Conservation (phyloP, 1,140 invertebrate species). For the Propsilocerus akamusi region DNA sequence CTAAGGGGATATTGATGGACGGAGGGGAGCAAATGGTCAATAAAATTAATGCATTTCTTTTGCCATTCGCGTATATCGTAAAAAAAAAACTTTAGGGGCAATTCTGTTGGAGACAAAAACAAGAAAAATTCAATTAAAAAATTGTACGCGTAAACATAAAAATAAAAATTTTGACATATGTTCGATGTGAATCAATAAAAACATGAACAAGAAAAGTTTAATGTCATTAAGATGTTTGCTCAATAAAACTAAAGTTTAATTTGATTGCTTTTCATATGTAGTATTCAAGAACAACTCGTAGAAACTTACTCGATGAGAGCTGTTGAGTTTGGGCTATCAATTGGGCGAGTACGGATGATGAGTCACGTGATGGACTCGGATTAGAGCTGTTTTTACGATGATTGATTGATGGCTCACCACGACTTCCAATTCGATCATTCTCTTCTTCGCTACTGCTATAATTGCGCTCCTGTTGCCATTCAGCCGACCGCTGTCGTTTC, state of each 20-base stretch:
- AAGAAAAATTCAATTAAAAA: too few species aligned
- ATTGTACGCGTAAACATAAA: too few species aligned
- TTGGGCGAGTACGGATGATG: slow-evolving; percentile 27
- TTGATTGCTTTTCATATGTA: too few species aligned
- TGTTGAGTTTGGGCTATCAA: slow-evolving; percentile 34
- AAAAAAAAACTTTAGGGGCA: neutral
- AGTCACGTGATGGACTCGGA: slow-evolving; percentile 22
- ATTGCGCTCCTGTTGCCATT: slow-evolving; percentile 36
- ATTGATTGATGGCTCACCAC: slow-evolving; percentile 14
- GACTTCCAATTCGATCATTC: slow-evolving; percentile 27
- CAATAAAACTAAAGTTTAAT: too few species aligned
- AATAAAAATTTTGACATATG: too few species aligned
- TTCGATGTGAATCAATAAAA: too few species aligned
- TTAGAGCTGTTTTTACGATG: slow-evolving; percentile 23
- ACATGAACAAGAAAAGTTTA: too few species aligned
- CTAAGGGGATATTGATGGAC: neutral
- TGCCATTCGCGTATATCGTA: too few species aligned
- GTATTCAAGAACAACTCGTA: neutral
- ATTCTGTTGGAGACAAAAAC: neutral
- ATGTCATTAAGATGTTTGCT: too few species aligned
- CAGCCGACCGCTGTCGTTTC: slow-evolving; percentile 35
- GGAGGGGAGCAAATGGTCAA: neutral
- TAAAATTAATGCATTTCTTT: slow-evolving; percentile 5
- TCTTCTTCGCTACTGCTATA: slow-evolving; percentile 40
- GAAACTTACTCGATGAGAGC: slow-evolving; percentile 28